Evolutionary conservation across 2,888 invertebrate genomes (phyloP), one percentile per base, ranked within the genome.

Genomic region (Polymixis flavicincta): DNA sequence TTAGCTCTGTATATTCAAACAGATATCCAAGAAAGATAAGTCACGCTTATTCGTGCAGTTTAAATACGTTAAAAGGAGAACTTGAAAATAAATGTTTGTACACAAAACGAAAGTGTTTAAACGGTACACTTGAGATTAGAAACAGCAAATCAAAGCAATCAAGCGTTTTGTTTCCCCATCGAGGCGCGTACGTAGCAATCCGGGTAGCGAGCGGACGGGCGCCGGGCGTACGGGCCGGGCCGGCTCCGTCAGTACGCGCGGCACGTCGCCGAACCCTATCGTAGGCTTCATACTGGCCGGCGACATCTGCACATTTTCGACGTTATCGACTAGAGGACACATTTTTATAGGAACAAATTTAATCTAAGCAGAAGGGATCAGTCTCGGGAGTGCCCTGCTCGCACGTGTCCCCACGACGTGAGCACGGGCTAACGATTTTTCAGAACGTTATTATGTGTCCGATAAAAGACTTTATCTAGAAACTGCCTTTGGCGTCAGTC

Each of bases 301-400:
- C 92, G 92, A 94, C 95, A 95, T 95, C 95, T 95, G 96, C 94
- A 95, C 94, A 94, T 94, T 94, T 93, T 92, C 91, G 90, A 91
- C 93, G 94, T 94, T 95, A 95, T 95, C 94, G 95, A 95, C 89
- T 93, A 85, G 91, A 92, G 93, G 92, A 92, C 93, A 93, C 94
- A 94, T 94, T 95, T 96, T 94, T 95, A 94, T 94, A 93, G 93
- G 95, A 94, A 92, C 95, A 95, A 95, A 95, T 95, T 95, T 96
- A 96, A 96, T 95, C 95, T 94, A 94, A 95, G 94, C 94, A 94
- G 90, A 92, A 92, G 93, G 95, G 95, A 94, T 95, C 95, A 94
- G 95, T 95, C 95, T 95, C 95, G 87, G 88, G 94, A 94, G 95
- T 94, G 90, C 93, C 92, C 90, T 89, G 90, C 84, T 89, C 92